A percentile compares a stretch with the other conserved stretches of the same genome.
These are phyloP conservation scores for Listronotus bonariensis DNA, from an alignment of 1,140 invertebrate genomes.

Conservation along the genomic window DNA sequence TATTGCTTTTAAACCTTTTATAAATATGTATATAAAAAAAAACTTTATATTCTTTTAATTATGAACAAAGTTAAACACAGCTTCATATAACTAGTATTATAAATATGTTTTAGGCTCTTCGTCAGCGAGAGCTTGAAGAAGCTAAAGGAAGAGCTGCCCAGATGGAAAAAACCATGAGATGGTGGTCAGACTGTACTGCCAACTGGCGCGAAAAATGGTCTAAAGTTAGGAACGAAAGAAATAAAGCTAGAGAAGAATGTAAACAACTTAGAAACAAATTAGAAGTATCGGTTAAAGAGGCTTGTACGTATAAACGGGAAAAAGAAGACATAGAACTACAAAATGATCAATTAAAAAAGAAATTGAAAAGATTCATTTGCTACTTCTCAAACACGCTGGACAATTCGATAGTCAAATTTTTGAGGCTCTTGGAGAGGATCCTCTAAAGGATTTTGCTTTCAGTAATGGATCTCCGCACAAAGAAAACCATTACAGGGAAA, in stretches of 20 bases:
- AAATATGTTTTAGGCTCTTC: conserved; percentile 59
- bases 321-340: conserved; percentile 79
- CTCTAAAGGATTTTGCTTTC: conserved; percentile 54
- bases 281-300: conserved; percentile 79
- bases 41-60: no score
- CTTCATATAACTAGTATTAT: no score
- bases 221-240: conserved; percentile 84
- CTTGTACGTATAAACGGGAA: conserved; percentile 74
- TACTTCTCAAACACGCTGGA: conserved; percentile 70
- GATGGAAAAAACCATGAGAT: conserved; percentile 99
- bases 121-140: conserved; percentile 85
- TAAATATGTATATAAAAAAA: no score
- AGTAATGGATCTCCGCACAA: conserved; percentile 48
- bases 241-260: conserved; percentile 84
- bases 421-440: conserved; percentile 57
- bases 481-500: conserved; percentile 47
- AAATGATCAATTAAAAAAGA: conserved; percentile 83
- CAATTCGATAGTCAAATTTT: conserved; percentile 63
- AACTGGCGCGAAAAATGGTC: conserved; percentile 97
- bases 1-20: no score
- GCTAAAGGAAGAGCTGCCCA: conserved; percentile 88
- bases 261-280: conserved; percentile 80
- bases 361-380: conserved; percentile 72
- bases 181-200: conserved; percentile 94
- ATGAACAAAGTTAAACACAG: no score